Conservation (phyloP, 2,797 vertebrate genomes). For the Cirrhinus molitorella region DNA sequence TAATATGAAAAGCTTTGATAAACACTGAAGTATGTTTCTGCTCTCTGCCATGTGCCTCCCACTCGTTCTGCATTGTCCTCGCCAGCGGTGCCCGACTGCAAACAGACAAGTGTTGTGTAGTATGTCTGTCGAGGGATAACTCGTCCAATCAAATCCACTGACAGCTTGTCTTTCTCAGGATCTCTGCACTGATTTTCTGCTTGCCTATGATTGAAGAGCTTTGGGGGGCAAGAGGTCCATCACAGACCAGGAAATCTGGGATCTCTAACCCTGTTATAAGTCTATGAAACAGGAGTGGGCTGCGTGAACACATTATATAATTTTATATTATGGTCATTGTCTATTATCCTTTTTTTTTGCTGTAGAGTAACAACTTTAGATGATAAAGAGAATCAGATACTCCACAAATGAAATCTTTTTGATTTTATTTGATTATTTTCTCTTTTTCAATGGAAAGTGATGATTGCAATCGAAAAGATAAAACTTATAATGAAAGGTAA, state of each 20-base stretch:
- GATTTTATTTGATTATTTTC: background rate
- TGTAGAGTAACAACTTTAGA: background rate
- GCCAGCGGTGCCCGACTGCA: background rate
- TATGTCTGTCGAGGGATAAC: background rate
- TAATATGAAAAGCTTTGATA: slow-evolving; percentile 35
- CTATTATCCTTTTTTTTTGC: background rate
- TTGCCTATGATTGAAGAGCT: background rate
- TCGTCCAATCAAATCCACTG: slow-evolving; percentile 12
- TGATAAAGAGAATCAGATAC: background rate
- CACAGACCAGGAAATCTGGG: background rate
- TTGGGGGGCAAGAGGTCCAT: background rate
- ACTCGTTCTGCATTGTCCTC: slow-evolving; percentile 1
- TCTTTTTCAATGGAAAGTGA: background rate
- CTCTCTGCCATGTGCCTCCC: slow-evolving; percentile 16
- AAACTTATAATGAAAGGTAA: background rate
- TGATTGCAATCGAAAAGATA: background rate
- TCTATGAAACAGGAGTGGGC: background rate
- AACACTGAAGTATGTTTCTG: slow-evolving; percentile 20
- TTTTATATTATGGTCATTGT: background rate
- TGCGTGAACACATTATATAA: background rate
- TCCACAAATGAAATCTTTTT: background rate
- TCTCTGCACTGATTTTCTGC: background rate
- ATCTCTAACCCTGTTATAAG: background rate
- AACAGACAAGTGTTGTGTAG: slow-evolving; percentile 9
- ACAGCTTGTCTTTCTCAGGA: background rate